phyloP scores from a whole-genome alignment of 2,797 vertebrate species.

The Pitangus sulphuratus region DNA sequence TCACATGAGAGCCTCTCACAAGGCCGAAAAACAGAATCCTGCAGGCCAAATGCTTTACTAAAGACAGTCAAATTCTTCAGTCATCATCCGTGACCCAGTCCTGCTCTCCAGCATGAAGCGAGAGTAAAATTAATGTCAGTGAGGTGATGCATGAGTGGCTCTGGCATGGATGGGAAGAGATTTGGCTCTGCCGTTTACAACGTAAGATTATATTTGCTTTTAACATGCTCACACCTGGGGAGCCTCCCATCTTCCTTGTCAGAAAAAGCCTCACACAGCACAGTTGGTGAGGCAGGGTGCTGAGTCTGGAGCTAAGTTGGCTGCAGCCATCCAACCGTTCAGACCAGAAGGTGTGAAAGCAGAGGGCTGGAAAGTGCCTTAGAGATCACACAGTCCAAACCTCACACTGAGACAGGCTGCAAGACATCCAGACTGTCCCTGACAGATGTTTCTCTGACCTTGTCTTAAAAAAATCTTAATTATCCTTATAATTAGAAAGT shows the following conservation, averaged over 20 bases:
- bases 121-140: neutral
- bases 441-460: neutral
- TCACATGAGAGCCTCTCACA: neutral
- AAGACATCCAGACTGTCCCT: neutral
- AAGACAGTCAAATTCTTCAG: neutral
- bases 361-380: neutral
- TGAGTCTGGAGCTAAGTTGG: rapidly evolving
- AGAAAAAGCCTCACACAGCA: neutral
- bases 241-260: neutral
- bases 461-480: slow-evolving; percentile 25
- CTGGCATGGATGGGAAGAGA: neutral
- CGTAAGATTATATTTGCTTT: neutral
- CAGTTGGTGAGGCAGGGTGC: neutral
- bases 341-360: neutral
- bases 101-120: neutral
- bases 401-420: neutral
- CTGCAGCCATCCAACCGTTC: rapidly evolving
- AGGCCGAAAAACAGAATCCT: neutral
- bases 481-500: slow-evolving; percentile 48
- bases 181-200: neutral
- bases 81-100: neutral
- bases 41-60: neutral
- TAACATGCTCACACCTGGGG: neutral
- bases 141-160: neutral
- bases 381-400: neutral